These are phyloP conservation scores for Incurvaria masculella DNA, from an alignment of 2,888 invertebrate genomes.

Conservation along the genomic window DNA sequence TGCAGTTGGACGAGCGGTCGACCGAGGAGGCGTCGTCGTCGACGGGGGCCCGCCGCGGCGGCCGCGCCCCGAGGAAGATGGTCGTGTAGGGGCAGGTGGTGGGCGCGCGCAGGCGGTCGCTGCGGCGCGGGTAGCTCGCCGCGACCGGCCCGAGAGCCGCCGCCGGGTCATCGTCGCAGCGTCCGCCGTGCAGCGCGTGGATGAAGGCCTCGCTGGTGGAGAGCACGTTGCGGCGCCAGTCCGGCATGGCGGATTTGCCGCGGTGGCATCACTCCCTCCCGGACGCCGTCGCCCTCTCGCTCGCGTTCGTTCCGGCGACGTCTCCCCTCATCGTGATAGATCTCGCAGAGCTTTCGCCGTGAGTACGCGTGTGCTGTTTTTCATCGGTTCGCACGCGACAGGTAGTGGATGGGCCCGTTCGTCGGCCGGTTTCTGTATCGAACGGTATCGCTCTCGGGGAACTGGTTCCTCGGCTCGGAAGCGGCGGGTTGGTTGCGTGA, in stretches of 20 bases:
- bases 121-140: constrained; percentile 52
- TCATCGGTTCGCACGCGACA: constrained; percentile 19
- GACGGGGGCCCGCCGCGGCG: constrained; percentile 31
- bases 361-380: not conserved
- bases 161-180: constrained; percentile 1
- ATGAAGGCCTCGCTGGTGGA: constrained; percentile 53
- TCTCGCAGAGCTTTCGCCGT: constrained; percentile 22
- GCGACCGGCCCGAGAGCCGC: constrained; percentile 31
- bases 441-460: not conserved
- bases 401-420: constrained; percentile 23
- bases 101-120: constrained; percentile 46
- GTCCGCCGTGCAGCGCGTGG: constrained; percentile 24
- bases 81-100: constrained; percentile 52
- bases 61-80: constrained; percentile 38
- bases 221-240: constrained; percentile 55
- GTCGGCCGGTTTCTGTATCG: not conserved
- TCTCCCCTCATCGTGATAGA: constrained; percentile 9
- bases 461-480: not conserved
- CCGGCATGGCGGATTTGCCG: constrained; percentile 47
- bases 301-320: not conserved
- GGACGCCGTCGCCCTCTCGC: not conserved
- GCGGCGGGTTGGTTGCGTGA: not conserved
- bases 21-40: constrained; percentile 43
- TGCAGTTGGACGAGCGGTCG: constrained; percentile 46
- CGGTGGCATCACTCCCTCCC: not conserved